Evolutionary conservation across 2,888 invertebrate genomes (phyloP).

Genomic region (Agapostemon virescens): DNA sequence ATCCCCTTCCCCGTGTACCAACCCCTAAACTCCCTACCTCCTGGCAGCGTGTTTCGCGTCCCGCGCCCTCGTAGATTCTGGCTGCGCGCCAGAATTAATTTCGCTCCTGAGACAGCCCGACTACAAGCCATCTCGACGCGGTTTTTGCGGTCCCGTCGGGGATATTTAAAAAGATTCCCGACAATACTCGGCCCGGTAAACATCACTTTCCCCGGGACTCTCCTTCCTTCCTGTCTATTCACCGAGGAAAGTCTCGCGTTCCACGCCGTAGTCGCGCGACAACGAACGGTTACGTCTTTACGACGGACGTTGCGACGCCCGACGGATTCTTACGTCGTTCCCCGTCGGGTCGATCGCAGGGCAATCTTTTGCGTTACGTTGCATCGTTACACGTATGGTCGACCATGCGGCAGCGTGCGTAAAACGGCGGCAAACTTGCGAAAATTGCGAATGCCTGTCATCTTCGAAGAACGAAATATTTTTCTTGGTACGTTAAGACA

Average conservation of each 20-base stretch:
- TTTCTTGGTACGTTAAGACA: too few relatives aligned
- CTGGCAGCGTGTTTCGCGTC: constrained; percentile 29
- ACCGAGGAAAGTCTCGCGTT: not conserved
- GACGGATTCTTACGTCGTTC: not conserved
- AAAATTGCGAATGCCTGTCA: not conserved
- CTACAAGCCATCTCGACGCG: constrained; percentile 20
- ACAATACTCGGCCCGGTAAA: constrained; percentile 14
- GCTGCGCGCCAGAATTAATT: constrained; percentile 70
- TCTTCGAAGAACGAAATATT: not conserved
- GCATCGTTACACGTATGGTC: too few relatives aligned
- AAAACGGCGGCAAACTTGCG: not conserved
- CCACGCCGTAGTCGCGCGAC: not conserved
- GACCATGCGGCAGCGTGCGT: not conserved
- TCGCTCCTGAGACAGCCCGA: constrained; percentile 49
- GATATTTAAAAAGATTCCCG: constrained; percentile 41
- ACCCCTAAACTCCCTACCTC: not conserved
- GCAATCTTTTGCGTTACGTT: too few relatives aligned
- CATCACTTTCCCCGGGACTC: constrained; percentile 36
- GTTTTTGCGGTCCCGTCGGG: constrained; percentile 33
- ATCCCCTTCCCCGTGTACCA: not conserved
- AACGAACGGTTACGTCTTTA: too few relatives aligned
- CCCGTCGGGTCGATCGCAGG: not conserved
- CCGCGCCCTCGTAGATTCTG: constrained; percentile 52
- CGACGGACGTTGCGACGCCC: not conserved
- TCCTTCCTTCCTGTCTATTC: not conserved